A percentile compares a stretch with the other conserved stretches of the same genome.
Conservation (phyloP, 2,888 invertebrate genomes). For the Erpobdella octoculata region DNA sequence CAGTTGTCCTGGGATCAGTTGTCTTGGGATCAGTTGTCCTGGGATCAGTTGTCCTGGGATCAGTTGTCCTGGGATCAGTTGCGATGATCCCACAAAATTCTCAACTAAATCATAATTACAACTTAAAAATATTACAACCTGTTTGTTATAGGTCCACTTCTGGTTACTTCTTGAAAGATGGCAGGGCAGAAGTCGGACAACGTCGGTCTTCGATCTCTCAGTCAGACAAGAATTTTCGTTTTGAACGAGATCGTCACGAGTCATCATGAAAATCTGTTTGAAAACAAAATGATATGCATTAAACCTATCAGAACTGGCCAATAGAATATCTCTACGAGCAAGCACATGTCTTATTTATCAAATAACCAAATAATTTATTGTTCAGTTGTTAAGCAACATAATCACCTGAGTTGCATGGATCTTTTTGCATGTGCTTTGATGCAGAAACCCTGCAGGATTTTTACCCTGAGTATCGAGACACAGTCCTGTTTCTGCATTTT, state of each 20-base stretch:
- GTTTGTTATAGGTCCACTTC: constrained; percentile 4
- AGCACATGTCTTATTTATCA: neutral
- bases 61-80: no score
- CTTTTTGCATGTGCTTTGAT: no score
- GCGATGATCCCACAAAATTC: neutral
- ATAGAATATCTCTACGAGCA: neutral
- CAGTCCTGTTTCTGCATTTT: no score
- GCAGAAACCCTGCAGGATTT: no score
- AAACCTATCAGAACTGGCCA: neutral
- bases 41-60: no score
- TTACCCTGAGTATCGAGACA: no score
- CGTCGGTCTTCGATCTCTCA: neutral
- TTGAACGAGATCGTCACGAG: neutral
- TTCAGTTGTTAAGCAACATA: no score
- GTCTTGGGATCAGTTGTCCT: no score
- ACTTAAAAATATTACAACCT: constrained; percentile 14
- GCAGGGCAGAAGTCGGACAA: neutral
- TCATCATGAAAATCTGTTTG: constrained; percentile 3
- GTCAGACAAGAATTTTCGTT: constrained; percentile 3
- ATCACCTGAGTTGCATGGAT: no score
- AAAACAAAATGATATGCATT: no score
- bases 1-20: no score
- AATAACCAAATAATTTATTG: no score
- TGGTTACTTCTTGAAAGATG: neutral
- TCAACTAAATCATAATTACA: neutral